Evolutionary conservation across 2,888 invertebrate species (phyloP).

Genomic region (Nasonia oneida): DNA sequence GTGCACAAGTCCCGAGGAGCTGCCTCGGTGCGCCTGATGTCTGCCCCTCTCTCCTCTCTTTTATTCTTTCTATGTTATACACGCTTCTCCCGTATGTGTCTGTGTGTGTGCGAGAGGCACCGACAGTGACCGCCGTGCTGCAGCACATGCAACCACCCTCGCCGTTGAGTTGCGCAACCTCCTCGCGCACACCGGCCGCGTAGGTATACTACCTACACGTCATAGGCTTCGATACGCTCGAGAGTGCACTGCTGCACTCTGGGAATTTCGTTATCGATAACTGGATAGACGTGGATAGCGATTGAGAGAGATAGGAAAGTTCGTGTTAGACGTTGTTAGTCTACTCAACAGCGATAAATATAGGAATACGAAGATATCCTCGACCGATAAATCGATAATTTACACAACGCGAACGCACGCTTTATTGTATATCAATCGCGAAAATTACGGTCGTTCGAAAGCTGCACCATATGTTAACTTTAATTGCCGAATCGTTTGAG

Average conservation of each 20-base stretch:
- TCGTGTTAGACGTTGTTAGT: too few species aligned
- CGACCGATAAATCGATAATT: background rate
- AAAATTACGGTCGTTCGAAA: background rate
- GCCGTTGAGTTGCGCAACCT: background rate
- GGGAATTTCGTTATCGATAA: too few species aligned
- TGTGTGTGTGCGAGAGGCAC: background rate
- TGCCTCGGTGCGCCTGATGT: background rate
- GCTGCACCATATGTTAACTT: background rate
- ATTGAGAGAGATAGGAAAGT: too few species aligned
- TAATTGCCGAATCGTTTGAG: background rate
- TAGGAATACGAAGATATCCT: background rate
- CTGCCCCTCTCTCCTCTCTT: conserved; percentile 2
- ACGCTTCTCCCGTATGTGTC: background rate
- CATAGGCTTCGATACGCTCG: too few species aligned
- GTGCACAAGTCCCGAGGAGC: conserved; percentile 68
- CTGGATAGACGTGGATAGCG: too few species aligned
- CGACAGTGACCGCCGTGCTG: too few species aligned
- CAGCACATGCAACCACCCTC: background rate
- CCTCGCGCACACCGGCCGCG: background rate
- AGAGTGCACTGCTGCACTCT: too few species aligned
- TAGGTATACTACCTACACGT: background rate
- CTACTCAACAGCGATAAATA: background rate
- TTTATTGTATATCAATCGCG: background rate
- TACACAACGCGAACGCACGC: background rate
- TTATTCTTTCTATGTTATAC: background rate